phyloP scores from a whole-genome alignment of 1,140 invertebrate species.

The Adoxophyes honmai region DNA sequence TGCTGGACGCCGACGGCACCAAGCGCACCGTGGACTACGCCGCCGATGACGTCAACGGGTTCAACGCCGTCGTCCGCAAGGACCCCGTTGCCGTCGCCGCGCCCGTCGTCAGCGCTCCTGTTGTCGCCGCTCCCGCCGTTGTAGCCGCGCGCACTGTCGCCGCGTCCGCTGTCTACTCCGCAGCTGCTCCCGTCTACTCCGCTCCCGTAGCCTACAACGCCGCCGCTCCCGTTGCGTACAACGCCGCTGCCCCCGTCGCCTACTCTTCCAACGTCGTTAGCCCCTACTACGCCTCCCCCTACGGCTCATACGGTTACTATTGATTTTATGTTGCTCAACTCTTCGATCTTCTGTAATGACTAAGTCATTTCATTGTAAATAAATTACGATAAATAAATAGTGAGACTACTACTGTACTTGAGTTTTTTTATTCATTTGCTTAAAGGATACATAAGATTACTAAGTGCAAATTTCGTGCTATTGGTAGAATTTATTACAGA shows the following conservation, averaged over 20 bases:
- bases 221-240: slow-evolving; percentile 10
- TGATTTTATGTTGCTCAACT: not conserved
- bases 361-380: slow-evolving; percentile 5
- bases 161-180: slow-evolving; percentile 18
- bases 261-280: slow-evolving; percentile 14
- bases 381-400: not conserved
- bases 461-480: no score
- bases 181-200: slow-evolving; percentile 21
- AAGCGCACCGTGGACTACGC: slow-evolving; percentile 44
- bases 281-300: not conserved
- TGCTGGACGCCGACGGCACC: slow-evolving; percentile 42
- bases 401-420: not conserved
- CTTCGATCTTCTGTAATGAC: not conserved
- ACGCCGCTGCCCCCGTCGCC: slow-evolving; percentile 19
- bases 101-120: not conserved
- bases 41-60: slow-evolving; percentile 42
- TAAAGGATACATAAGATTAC: no score
- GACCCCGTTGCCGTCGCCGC: slow-evolving; percentile 27
- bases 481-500: no score
- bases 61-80: slow-evolving; percentile 41
- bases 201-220: slow-evolving; percentile 8
- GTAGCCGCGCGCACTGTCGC: slow-evolving; percentile 16
- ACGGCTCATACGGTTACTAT: not conserved
- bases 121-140: slow-evolving; percentile 21
- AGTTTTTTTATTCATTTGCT: not conserved